These are phyloP conservation scores for Eurytoma californica DNA, from an alignment of 2,888 invertebrate genomes.

Conservation along the genomic window DNA sequence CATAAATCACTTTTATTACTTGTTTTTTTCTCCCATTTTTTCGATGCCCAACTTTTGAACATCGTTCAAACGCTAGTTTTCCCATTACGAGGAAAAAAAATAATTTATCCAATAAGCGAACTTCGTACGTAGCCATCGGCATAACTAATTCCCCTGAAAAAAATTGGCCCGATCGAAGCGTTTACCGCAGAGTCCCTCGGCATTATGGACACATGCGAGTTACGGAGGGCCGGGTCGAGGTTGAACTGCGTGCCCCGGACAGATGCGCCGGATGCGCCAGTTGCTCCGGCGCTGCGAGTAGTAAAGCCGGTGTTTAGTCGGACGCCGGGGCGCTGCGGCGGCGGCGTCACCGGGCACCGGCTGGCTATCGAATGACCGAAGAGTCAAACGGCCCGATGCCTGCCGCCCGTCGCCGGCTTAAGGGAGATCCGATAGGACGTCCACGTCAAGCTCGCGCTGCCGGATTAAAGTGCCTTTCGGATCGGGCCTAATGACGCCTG, in stretches of 20 bases:
- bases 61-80: too few species aligned
- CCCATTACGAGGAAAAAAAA: background rate
- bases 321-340: conserved; percentile 36
- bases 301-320: conserved; percentile 64
- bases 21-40: too few species aligned
- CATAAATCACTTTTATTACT: too few species aligned
- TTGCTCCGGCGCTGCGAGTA: conserved; percentile 58
- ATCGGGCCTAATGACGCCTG: conserved; percentile 71
- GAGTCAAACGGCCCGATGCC: conserved; percentile 61
- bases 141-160: background rate
- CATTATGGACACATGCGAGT: conserved; percentile 40
- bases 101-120: background rate
- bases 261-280: conserved; percentile 11
- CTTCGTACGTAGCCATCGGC: background rate
- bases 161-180: background rate
- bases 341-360: conserved; percentile 34
- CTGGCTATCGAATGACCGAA: conserved; percentile 64
- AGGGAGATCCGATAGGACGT: conserved; percentile 68
- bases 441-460: conserved; percentile 64
- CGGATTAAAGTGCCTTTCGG: conserved; percentile 70
- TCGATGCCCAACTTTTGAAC: too few species aligned
- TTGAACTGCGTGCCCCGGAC: conserved; percentile 39
- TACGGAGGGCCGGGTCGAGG: conserved; percentile 17
- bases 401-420: conserved; percentile 60
- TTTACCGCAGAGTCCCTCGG: background rate